Conservation (phyloP, 2,888 invertebrate species). For the Melinaea menophilus region DNA sequence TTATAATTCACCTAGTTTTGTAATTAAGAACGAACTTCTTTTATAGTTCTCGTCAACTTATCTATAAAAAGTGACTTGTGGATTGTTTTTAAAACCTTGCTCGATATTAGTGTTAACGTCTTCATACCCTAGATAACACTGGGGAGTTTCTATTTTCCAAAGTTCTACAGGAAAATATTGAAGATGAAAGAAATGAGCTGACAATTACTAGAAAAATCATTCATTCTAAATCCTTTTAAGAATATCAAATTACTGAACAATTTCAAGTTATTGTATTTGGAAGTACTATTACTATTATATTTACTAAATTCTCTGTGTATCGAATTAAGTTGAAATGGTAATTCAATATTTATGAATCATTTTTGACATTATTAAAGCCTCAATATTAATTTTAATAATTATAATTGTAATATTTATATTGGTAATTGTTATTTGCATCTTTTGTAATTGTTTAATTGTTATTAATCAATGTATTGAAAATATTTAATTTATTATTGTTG, state of each 20-base stretch:
- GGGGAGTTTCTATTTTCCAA: neutral
- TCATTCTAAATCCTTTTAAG: neutral
- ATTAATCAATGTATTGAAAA: too few species aligned
- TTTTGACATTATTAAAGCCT: too few species aligned
- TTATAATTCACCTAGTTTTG: conserved; percentile 7
- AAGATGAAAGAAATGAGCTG: neutral
- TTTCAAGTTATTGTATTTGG: too few species aligned
- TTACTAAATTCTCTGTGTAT: too few species aligned
- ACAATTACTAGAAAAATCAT: neutral
- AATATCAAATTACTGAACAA: neutral
- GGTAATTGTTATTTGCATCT: too few species aligned
- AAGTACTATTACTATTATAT: too few species aligned
- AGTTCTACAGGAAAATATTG: neutral
- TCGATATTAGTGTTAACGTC: conserved; percentile 52
- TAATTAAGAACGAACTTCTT: conserved; percentile 3
- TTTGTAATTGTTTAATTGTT: too few species aligned
- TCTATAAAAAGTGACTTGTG: conserved; percentile 24
- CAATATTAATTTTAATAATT: too few species aligned
- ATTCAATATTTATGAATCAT: too few species aligned
- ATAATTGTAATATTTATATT: too few species aligned
- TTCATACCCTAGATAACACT: conserved; percentile 48
- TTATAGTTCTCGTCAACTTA: conserved; percentile 16
- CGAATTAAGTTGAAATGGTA: too few species aligned
- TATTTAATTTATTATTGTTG: too few species aligned
- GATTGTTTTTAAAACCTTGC: conserved; percentile 34